These are phyloP conservation scores for Drosophila equinoxialis DNA, from an alignment of 1,140 invertebrate species.

Conservation along the genomic window DNA sequence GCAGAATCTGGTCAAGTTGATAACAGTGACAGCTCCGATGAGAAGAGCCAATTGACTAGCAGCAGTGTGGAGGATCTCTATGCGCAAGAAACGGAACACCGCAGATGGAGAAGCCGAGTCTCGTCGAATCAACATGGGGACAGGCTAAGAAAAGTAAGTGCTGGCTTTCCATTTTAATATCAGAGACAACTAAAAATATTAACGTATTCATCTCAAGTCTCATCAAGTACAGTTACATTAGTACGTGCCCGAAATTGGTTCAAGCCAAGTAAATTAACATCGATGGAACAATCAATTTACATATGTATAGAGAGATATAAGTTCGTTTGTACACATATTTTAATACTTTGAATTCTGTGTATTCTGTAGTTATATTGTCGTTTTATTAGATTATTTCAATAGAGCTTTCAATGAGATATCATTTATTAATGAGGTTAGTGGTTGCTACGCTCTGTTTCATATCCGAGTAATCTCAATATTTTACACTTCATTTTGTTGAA, in stretches of 20 bases:
- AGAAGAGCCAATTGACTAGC: conserved; percentile 38
- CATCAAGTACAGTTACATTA: conserved; percentile 39
- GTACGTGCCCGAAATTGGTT: conserved; percentile 42
- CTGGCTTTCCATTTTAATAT: conserved; percentile 57
- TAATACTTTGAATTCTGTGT: too few relatives aligned
- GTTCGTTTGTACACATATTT: too few relatives aligned
- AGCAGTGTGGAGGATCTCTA: conserved; percentile 69
- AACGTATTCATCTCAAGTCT: conserved; percentile 37
- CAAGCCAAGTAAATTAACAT: conserved; percentile 41
- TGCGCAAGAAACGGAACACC: conserved; percentile 41
- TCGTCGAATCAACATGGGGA: conserved; percentile 27
- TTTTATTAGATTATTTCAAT: conserved; percentile 40
- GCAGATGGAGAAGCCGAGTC: conserved; percentile 45
- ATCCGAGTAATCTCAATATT: neutral
- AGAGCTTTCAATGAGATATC: conserved; percentile 29
- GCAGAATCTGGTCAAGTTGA: conserved; percentile 39
- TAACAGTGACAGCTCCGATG: conserved; percentile 36
- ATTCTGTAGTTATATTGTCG: conserved; percentile 40
- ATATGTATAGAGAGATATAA: conserved; percentile 36
- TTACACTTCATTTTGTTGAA: conserved; percentile 50
- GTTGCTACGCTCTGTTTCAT: conserved; percentile 45
- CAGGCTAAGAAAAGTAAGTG: conserved; percentile 53
- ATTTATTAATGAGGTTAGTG: conserved; percentile 44
- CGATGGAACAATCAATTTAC: conserved; percentile 1
- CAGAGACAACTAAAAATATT: conserved; percentile 1